These are phyloP conservation scores for Leptopilina syphax DNA, from an alignment of 2,888 invertebrate genomes.

Conservation along the genomic window DNA sequence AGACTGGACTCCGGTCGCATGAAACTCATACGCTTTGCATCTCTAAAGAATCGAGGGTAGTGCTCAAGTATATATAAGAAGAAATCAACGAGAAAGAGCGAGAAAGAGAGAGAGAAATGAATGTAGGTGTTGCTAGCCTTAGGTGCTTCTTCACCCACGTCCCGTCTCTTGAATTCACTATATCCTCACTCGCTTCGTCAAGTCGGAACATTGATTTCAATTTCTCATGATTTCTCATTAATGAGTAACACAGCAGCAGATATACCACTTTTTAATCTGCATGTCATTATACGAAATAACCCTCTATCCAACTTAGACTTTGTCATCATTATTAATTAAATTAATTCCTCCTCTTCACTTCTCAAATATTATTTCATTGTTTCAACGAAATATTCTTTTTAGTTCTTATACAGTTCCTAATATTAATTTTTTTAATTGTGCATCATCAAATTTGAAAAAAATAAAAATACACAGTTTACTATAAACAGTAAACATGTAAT, in stretches of 20 bases:
- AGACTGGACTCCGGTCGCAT: slow-evolving; percentile 16
- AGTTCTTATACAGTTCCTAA: no score
- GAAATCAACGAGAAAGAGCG: slow-evolving; percentile 13
- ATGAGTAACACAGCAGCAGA: slow-evolving; percentile 33
- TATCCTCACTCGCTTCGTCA: slow-evolving; percentile 7
- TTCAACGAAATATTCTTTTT: no score
- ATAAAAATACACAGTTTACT: no score
- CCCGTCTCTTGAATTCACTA: slow-evolving; percentile 16
- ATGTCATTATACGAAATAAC: slow-evolving; percentile 27
- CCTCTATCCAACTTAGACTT: neutral
- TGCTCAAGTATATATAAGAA: neutral
- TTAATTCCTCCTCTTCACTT: neutral
- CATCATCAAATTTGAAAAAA: no score
- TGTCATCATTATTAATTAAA: slow-evolving; percentile 30
- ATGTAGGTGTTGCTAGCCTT: slow-evolving; percentile 21
- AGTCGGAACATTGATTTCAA: slow-evolving; percentile 29
- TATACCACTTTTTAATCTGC: slow-evolving; percentile 29
- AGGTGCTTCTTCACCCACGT: slow-evolving; percentile 31
- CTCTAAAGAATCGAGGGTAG: slow-evolving; percentile 37
- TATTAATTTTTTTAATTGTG: no score
- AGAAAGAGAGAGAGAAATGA: slow-evolving; percentile 8
- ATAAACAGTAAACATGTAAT: no score
- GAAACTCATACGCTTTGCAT: neutral
- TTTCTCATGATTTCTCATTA: slow-evolving; percentile 31
- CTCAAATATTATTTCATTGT: neutral